Conservation (phyloP, 2,888 invertebrate genomes). For the Phortica magna region DNA sequence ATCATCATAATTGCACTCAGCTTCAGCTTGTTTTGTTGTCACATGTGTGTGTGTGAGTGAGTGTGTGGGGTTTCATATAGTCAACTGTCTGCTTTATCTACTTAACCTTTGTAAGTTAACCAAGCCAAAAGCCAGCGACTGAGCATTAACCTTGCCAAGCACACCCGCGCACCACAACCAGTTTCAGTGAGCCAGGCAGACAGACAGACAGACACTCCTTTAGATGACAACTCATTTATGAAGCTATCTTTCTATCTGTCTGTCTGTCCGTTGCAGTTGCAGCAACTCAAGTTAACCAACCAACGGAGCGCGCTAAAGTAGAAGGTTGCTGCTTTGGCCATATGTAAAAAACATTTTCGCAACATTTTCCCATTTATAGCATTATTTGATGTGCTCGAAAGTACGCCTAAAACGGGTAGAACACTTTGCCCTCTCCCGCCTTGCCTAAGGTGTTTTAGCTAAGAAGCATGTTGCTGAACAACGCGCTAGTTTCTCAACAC, state of each 20-base stretch:
- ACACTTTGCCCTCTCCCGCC: too few relatives aligned
- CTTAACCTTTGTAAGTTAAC: slow-evolving; percentile 33
- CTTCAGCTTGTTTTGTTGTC: slow-evolving; percentile 31
- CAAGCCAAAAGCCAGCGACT: slow-evolving; percentile 39
- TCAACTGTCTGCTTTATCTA: slow-evolving; percentile 28
- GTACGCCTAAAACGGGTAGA: too few relatives aligned
- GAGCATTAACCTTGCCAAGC: slow-evolving; percentile 54
- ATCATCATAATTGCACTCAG: slow-evolving; percentile 17
- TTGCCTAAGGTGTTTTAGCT: too few relatives aligned
- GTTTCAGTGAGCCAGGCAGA: too few relatives aligned
- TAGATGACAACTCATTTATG: slow-evolving; percentile 38
- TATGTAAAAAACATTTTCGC: slow-evolving; percentile 51
- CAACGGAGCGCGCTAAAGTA: background rate
- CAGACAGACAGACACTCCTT: slow-evolving; percentile 1
- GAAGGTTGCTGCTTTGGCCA: too few relatives aligned
- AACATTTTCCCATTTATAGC: background rate
- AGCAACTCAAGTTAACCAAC: slow-evolving; percentile 45
- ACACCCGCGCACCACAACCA: too few relatives aligned
- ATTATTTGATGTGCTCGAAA: too few relatives aligned
- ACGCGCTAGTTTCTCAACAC: slow-evolving; percentile 35
- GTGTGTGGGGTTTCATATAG: slow-evolving; percentile 5
- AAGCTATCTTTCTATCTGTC: background rate
- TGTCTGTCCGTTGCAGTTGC: slow-evolving; percentile 39
- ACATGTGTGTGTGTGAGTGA: slow-evolving; percentile 51
- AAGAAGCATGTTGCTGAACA: too few relatives aligned